Evolutionary conservation across 2,113 vertebrate species (phyloP), one percentile per base, ranked within the genome.

Genomic region (Gnathonemus longibarbis): DNA sequence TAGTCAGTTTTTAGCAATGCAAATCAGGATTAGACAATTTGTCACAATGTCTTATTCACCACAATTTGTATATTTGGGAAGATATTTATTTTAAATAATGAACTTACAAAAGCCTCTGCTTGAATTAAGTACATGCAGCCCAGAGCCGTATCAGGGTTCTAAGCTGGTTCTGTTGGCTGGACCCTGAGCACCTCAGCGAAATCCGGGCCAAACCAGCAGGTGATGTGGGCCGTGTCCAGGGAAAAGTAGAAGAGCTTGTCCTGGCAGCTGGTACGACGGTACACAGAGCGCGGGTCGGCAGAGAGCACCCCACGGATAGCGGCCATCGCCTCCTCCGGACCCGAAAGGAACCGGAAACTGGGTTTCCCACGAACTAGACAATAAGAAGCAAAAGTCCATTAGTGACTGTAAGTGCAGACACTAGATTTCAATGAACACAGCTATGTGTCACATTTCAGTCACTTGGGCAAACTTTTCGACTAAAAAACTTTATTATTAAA

Each of bases 271-370:
- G 94, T 96, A 58, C 97, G 95, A 35, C 97, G 95, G 91, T 98
- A 98, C 15, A 97, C 95, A 0, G 97, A 98, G n/a, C 97, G 94
- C 1, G 97, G 97, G 84, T 98, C 97, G 0, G 97, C 97, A 0
- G 97, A 94, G 90, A 98, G 90, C 49, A 98, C 94, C 0, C 94
- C 95, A 90, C 92, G 92, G 80, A 98, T 96, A 84, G 97, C 96
- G 1, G 89, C 90, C 2, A 90, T 93, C 0, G 96, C 97, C 89
- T 98, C 97, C 35, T 96, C 95, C 19, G 94, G 53, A 84, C 96
- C 96, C 0, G 88, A 92, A 42, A 98, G 95, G 90, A 97, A 97
- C 83, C 92, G 95, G 90, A 98, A 97, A 31, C 91, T 93, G 35
- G 94, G 90, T 83, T 89, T 92, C 21, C 91, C 90, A 0, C 66